These are phyloP conservation scores for Aphodius sticticus DNA, from an alignment of 2,888 invertebrate species.

Conservation along the genomic window DNA sequence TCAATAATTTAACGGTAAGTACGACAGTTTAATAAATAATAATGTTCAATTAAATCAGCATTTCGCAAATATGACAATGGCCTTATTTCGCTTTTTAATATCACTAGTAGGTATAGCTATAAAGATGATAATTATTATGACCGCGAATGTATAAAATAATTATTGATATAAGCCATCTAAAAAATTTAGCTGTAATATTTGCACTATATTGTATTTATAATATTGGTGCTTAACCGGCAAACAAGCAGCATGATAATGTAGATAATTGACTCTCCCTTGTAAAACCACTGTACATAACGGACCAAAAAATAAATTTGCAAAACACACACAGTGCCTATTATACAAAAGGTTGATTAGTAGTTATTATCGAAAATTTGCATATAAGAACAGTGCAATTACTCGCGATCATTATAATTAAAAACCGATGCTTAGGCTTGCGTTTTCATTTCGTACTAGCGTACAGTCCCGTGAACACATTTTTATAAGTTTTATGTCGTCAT, in stretches of 20 bases:
- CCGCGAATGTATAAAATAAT: not conserved
- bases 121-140: not conserved
- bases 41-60: not conserved
- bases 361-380: not conserved
- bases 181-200: not conserved
- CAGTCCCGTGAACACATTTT: not conserved
- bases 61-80: not conserved
- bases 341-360: conserved; percentile 4
- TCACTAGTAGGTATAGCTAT: not conserved
- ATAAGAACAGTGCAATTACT: not conserved
- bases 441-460: not conserved
- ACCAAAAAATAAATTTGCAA: not conserved
- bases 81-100: not conserved
- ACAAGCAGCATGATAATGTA: not conserved
- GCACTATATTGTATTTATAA: not conserved
- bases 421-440: not conserved
- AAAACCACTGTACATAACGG: not conserved
- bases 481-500: conserved; percentile 4
- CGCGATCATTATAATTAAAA: conserved; percentile 4
- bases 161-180: not conserved
- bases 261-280: not conserved
- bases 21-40: not conserved
- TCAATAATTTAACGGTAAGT: not conserved
- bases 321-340: not conserved
- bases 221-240: not conserved